Evolutionary conservation across 2,113 vertebrate genomes (phyloP).

Genomic region (Agapornis roseicollis): DNA sequence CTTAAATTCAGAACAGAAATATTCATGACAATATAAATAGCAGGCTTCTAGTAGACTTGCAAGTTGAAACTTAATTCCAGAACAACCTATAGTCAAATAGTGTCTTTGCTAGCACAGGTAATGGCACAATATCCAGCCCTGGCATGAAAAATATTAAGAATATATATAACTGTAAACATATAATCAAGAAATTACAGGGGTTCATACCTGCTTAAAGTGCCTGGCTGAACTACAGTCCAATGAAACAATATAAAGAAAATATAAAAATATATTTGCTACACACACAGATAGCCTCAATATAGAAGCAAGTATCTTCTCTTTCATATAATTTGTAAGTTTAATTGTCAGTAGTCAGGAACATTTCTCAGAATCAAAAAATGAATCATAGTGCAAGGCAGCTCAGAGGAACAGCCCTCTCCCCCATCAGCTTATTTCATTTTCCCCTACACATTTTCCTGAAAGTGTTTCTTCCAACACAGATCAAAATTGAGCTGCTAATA

Average conservation of each 20-base stretch:
- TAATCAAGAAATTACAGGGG: neutral
- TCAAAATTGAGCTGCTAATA: neutral
- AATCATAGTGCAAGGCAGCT: neutral
- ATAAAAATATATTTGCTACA: neutral
- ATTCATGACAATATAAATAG: neutral
- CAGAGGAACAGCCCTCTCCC: neutral
- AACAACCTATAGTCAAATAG: neutral
- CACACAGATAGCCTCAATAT: neutral
- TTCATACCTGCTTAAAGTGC: neutral
- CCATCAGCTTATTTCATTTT: neutral
- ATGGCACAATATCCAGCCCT: neutral
- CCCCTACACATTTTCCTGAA: neutral
- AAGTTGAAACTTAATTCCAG: neutral
- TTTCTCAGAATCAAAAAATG: neutral
- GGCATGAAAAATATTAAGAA: neutral
- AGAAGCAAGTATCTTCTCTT: neutral
- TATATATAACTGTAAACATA: neutral
- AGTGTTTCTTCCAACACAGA: neutral
- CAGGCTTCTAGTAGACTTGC: neutral
- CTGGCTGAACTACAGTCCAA: neutral
- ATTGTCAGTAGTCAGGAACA: neutral
- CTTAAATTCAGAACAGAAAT: neutral
- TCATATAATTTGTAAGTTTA: neutral
- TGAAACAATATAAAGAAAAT: neutral
- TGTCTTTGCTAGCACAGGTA: neutral